Base-by-base conservation (phyloP, 2,888 invertebrate genomes). In the Xestia xanthographa region DNA sequence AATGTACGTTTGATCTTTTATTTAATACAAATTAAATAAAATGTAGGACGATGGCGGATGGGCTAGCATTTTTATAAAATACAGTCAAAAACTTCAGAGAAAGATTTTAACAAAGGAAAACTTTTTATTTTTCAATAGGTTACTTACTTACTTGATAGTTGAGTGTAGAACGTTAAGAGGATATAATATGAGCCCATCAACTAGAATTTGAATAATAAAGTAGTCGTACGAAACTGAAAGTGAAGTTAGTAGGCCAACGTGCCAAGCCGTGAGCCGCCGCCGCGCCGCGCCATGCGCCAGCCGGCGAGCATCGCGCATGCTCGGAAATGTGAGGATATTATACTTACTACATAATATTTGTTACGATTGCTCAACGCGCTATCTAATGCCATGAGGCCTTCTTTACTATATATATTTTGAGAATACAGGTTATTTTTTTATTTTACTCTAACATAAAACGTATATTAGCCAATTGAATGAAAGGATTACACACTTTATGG, bases 181-280 rank as follows among this genome's bases (percentile, higher is more conserved):
- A 45, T 38, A 20, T 45, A 41, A 34, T 66, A 62, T 56, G 41
- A 56, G 53, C 29, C 20, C 12, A 75, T 48, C 56, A 22, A 53
- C 26, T 20, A 63, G 26, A 75, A 48, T 67, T 62, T 48, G 22
- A 79, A 63, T 82, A 75, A 75, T 63, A 63, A 75, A 48, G 45
- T 75, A 26, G 41, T 62, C 45, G 38, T 34, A 22, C 48, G 62
- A 66, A 82, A 81, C 53, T 82, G 75, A 79, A 66, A 82, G 82
- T 82, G 82, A 48, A 41, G 66, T 66, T 48, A 82, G 82, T 75
- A 67, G 79, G 76, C 11, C 80, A 65, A 43, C 22, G 12, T 12
- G 50, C 22, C 45, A 20, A 17, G 20, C 9, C 5, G 29, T 14
- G 5, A 29, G 22, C 38, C 34, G n/a, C 12, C 26, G 5, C 48